phyloP scores from a whole-genome alignment of 2,888 invertebrate genomes.

The Euplexia lucipara region DNA sequence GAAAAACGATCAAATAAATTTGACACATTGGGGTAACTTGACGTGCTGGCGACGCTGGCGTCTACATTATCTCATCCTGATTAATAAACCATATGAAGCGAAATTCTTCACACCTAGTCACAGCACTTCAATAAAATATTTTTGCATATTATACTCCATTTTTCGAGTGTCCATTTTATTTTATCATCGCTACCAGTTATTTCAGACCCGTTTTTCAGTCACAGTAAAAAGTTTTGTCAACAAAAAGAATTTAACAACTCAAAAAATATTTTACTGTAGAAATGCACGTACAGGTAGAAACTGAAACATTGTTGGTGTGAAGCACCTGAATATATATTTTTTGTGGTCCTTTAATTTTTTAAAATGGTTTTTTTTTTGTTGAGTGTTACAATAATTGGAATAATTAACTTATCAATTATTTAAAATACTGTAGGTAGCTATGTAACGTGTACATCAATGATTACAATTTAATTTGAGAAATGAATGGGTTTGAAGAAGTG shows the following conservation, averaged over 20 bases:
- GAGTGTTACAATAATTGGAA: background rate
- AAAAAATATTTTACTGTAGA: constrained; percentile 5
- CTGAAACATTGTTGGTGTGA: constrained; percentile 19
- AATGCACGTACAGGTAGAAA: constrained; percentile 7
- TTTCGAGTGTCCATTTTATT: background rate
- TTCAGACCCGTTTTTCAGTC: constrained; percentile 11
- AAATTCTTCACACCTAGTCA: no score
- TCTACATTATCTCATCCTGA: no score
- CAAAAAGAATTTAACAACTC: constrained; percentile 29
- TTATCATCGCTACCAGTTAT: constrained; percentile 16
- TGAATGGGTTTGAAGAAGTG: no score
- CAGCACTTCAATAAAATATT: background rate
- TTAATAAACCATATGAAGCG: no score
- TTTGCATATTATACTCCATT: background rate
- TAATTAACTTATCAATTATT: background rate
- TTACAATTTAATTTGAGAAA: no score
- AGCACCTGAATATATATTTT: constrained; percentile 10
- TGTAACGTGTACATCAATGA: no score
- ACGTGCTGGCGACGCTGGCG: no score
- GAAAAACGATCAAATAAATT: no score
- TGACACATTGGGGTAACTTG: no score
- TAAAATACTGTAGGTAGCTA: no score
- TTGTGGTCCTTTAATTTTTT: constrained; percentile 18
- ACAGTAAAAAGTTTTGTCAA: constrained; percentile 11
- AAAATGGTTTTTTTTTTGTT: background rate